phyloP scores from a whole-genome alignment of 2,888 invertebrate species.

The Habrosyne pyritoides region DNA sequence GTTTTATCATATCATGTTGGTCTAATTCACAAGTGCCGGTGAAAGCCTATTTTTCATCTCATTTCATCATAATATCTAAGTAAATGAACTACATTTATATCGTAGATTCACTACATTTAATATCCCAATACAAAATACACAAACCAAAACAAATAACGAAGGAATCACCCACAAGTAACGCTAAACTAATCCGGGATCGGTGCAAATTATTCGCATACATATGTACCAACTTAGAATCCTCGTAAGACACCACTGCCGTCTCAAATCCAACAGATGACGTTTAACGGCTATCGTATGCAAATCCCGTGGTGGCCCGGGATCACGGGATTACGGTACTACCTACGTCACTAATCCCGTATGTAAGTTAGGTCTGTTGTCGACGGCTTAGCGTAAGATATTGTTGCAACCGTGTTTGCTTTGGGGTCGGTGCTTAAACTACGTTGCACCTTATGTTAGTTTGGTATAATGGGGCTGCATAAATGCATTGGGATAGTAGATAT shows the following conservation, averaged over 20 bases:
- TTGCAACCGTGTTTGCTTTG: conserved; percentile 41
- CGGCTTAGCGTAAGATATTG: conserved; percentile 68
- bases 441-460: not conserved
- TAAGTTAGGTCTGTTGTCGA: conserved; percentile 56
- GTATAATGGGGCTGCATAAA: not conserved
- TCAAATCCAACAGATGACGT: conserved; percentile 73
- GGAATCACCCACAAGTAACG: conserved; percentile 23
- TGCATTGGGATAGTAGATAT: not conserved
- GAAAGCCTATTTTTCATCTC: no score
- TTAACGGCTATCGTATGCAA: conserved; percentile 77
- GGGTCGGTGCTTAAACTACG: not conserved
- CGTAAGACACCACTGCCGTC: conserved; percentile 60
- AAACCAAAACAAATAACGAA: conserved; percentile 6
- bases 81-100: no score
- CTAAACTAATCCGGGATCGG: not conserved
- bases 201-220: not conserved
- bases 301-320: conserved; percentile 66
- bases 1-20: no score
- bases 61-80: no score
- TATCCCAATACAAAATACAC: no score
- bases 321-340: conserved; percentile 37
- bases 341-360: conserved; percentile 63
- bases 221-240: conserved; percentile 15
- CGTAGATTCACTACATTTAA: not conserved
- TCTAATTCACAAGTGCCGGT: no score